Base-by-base conservation (phyloP, 2,797 vertebrate species). In the Leptodactylus fallax region DNA sequence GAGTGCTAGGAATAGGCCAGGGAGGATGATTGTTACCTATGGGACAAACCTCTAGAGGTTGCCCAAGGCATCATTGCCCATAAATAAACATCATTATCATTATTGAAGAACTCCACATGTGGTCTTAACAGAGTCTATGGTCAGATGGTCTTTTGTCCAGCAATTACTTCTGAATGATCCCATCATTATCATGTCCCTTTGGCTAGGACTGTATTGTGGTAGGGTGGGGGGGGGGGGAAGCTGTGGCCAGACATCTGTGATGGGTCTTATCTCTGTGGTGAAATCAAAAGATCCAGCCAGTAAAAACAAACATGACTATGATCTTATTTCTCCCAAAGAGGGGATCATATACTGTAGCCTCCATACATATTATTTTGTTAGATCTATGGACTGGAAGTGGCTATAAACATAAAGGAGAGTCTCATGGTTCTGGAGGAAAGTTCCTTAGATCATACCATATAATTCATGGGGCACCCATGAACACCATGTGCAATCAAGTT, bases 1-100 rank as follows among this genome's bases (percentile, higher is more conserved):
- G 36, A 36, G 4, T 36, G 51, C 12, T 53, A 8, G 51, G 3
- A 53, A 72, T 45, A 10, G 19, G 9, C 69, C 47, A 14, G 63
- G 65, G 25, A 3, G 65, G 25, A 3, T 1, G 5, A 14, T 21
- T 74, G 45, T 6, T 53, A 77, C 74, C 74, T 53, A 21, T 49
- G 45, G 45, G 19, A 45, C 69, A 51, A 74, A 36, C 8, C 7
- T 76, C 6, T 51, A 49, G 3, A 21, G 23, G 3, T 13, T 55
- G 63, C 9, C 23, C 21, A n/a, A 25, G 85, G 51, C 65, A 3
- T 65, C 17, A 4, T 47, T 56, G 6, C 17, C 19, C 56, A 23
- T 67, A 55, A 27, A 85, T 85, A 21, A 78, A 65, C 14, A 53
- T 1, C 65, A 36, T 78, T 67, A 58, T 79, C 61, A 71, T 71